A percentile compares a stretch with the other conserved stretches of the same genome.
These are phyloP conservation scores for Seriola aureovittata DNA, from an alignment of 2,113 vertebrate genomes.

Conservation along the genomic window DNA sequence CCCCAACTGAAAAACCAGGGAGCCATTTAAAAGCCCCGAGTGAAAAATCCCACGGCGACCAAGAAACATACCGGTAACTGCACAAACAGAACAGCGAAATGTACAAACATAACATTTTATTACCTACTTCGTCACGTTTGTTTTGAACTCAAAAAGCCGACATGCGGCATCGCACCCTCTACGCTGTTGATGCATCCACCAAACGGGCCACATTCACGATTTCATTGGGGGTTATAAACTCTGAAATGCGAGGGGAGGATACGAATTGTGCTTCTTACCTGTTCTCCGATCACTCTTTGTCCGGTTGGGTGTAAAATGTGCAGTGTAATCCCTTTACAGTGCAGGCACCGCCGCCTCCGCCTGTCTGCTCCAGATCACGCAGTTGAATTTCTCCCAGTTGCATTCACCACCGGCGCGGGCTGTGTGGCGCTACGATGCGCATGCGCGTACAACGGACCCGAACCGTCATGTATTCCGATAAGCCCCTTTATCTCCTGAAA, in stretches of 20 bases:
- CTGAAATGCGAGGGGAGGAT: neutral
- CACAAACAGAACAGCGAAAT: neutral
- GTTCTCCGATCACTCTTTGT: constrained; percentile 64
- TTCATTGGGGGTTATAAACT: neutral
- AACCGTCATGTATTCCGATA: neutral
- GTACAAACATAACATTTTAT: neutral
- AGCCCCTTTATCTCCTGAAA: neutral
- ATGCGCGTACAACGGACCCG: constrained; percentile 54
- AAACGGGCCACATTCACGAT: constrained; percentile 20
- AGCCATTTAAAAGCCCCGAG: neutral
- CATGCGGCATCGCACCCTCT: constrained; percentile 72
- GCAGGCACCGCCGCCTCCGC: constrained; percentile 59
- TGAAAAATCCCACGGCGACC: rapidly evolving
- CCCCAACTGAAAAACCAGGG: neutral
- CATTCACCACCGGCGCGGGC: constrained; percentile 80
- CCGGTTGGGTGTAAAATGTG: constrained; percentile 40
- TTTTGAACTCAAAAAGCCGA: constrained; percentile 78
- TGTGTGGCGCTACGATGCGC: constrained; percentile 56
- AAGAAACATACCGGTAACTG: rapidly evolving
- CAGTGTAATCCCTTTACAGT: constrained; percentile 38
- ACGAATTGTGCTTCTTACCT: constrained; percentile 54
- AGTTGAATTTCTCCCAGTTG: constrained; percentile 81
- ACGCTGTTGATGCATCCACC: constrained; percentile 49
- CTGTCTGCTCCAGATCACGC: constrained; percentile 77
- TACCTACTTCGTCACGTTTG: constrained; percentile 74